Base-by-base conservation (phyloP, 2,888 invertebrate species). In the Protonemura montana region DNA sequence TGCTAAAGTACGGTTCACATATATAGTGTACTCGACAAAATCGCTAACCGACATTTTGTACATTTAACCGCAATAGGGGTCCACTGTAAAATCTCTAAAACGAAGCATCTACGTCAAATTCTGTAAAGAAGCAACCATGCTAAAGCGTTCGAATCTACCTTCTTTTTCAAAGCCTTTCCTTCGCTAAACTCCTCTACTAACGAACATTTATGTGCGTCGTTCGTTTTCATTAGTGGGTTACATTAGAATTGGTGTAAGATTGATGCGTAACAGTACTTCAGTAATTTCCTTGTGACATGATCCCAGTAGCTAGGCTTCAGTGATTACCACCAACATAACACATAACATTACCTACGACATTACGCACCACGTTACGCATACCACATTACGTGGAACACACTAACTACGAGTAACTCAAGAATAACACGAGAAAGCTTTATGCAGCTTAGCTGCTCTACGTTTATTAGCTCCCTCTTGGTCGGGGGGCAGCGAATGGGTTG, bases 381-480 rank as follows among this genome's bases (percentile, higher is more conserved):
- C 59, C 59, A 21, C 59, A 59, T 59, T 59, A 59, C 59, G 59
- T 21, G 2, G 16, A 59, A 59, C 59, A 59, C 16, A 59, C 59
- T 59, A 13, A 59, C 59, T 59, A 59, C 59, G 59, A 13, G 59
- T 59, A 59, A 59, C 59, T 59, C 59, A 59, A 59, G 59, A 59
- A 59, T 59, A 59, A 59, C 59, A 59, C 59, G 59, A 59, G 59
- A 59, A 59, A 59, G 59, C 59, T 59, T 59, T 59, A 59, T 59
- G 59, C 59, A 59, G 59, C 59, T 59, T 59, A 59, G 21, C 21
- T 10, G 59, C 59, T 59, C 59, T 59, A 59, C 59, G 59, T 59
- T 59, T 59, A 59, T 59, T 59, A 59, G 59, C 59, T 59, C 59
- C 21, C 59, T 21, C 35, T 35, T 35, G 35, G 35, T 35, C 3